phyloP scores from a whole-genome alignment of 2,797 vertebrate genomes.

The Orientallactaga sibirica region DNA sequence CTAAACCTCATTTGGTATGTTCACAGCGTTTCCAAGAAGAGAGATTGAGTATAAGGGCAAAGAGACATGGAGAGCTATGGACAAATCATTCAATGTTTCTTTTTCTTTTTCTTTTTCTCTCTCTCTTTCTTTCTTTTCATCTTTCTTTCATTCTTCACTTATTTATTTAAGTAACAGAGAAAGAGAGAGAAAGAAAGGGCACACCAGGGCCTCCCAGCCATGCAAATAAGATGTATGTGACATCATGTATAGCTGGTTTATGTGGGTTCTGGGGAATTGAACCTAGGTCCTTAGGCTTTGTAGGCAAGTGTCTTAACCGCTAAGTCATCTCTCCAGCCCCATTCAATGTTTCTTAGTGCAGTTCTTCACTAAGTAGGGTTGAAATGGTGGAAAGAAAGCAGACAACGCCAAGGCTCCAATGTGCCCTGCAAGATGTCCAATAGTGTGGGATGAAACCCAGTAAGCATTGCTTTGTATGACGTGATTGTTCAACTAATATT shows the following conservation, averaged over 20 bases:
- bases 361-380: constrained; percentile 29
- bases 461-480: background rate
- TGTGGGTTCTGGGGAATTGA: too few species aligned
- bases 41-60: background rate
- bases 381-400: background rate
- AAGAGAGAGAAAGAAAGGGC: too few species aligned
- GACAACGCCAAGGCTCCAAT: background rate
- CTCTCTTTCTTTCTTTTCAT: too few species aligned
- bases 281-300: too few species aligned
- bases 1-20: constrained; percentile 16
- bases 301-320: too few species aligned
- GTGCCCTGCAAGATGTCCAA: background rate
- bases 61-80: background rate
- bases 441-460: constrained; percentile 30
- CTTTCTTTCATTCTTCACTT: too few species aligned
- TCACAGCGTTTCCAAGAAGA: background rate
- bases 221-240: too few species aligned
- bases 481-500: constrained; percentile 51
- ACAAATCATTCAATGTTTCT: background rate
- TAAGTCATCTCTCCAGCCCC: too few species aligned
- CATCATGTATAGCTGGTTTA: too few species aligned
- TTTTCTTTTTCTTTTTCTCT: background rate
- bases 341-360: background rate
- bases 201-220: too few species aligned
- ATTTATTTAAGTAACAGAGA: too few species aligned